Evolutionary conservation across 2,797 vertebrate genomes (phyloP), one percentile per base, ranked within the genome.

Genomic region (Sylvia borin): DNA sequence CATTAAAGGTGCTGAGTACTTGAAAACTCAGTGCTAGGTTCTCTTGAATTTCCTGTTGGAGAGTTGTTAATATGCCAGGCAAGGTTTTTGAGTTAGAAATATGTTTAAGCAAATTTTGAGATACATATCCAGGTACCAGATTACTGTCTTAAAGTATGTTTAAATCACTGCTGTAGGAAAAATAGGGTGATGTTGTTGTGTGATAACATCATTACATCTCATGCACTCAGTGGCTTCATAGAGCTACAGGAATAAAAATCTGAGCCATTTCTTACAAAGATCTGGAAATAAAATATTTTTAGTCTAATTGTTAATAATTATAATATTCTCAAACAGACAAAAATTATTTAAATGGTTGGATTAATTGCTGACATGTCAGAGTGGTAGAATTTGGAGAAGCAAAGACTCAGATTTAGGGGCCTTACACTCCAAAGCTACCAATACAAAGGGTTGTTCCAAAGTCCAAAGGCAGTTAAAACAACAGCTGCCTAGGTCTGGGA

Each of bases 1-100:
- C 79, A 84, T 12, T 90, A 76, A 84, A 90, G 64, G 48, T 76
- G 32, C 77, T 85, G 92, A 92, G 77, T 55, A 90, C 90, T 93
- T 79, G 40, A 96, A 93, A 92, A 94, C 80, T 79, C 90, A 90
- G 13, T 60, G 13, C 43, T 91, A 55, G 21, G n/a, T 79, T 83
- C 55, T 92, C 58, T 60, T 87, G 71, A 89, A 92, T 85, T 96
- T 95, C 78, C 60, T 79, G 34, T 57, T 76, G 74, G 55, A 81
- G 77, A 61, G 27, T 34, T 71, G 27, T 34, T 67, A 85, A 36
- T 29, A 68, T 43, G 11, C 11, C n/a, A 54, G 43, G 31, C 60
- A 81, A 73, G 6, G 14, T 19, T 91, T 90, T 84, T 36, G 17
- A 47, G 29, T 64, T 64, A 87, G 32, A 77, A 78, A 68, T 17